These are phyloP conservation scores for Gavia stellata DNA, from an alignment of 2,113 vertebrate genomes.

Conservation along the genomic window DNA sequence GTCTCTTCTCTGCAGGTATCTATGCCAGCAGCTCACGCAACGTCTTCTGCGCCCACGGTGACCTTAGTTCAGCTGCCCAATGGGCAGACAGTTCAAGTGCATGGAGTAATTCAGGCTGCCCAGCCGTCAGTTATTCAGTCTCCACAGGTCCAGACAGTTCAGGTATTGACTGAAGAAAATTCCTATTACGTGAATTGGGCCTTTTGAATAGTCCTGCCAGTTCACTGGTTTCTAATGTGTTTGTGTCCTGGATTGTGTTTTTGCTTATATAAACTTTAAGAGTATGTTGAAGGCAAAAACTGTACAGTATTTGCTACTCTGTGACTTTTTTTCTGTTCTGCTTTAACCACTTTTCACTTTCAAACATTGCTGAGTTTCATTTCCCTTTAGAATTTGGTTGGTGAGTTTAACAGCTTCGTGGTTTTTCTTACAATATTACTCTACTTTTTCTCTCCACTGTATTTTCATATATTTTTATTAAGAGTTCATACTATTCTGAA, in stretches of 20 bases:
- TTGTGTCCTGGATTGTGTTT: neutral
- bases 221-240: neutral
- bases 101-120: constrained; percentile 96
- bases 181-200: neutral
- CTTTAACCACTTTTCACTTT: constrained; percentile 7
- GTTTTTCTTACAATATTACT: neutral
- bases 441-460: neutral
- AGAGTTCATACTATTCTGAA: neutral
- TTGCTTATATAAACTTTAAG: neutral
- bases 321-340: neutral
- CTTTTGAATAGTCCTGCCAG: neutral
- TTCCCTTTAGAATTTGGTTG: neutral
- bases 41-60: constrained; percentile 87
- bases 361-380: neutral
- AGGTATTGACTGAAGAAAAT: constrained; percentile 78
- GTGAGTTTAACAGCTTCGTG: neutral
- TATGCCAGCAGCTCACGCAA: constrained; percentile 88
- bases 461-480: neutral
- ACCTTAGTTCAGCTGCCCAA: constrained; percentile 96
- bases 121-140: constrained; percentile 98
- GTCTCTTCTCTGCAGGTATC: constrained; percentile 78
- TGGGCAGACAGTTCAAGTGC: constrained; percentile 97
- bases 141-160: constrained; percentile 95
- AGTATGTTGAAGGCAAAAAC: neutral
- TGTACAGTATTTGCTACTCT: neutral